Evolutionary conservation across 2,888 invertebrate genomes (phyloP).

Genomic region (Cephus spinipes): DNA sequence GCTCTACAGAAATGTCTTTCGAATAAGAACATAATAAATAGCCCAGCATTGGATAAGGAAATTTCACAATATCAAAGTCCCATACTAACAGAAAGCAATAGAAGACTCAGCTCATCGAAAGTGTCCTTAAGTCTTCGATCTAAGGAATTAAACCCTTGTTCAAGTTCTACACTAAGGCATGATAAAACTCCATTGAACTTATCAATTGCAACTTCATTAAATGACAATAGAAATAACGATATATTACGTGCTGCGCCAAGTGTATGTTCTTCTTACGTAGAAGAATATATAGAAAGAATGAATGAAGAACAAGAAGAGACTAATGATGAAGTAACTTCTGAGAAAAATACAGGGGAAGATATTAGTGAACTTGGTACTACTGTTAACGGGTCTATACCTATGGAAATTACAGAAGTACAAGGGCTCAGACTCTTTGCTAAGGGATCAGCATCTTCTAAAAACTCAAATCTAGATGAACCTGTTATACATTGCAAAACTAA

Average conservation of each 20-base stretch:
- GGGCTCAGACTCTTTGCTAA: not conserved
- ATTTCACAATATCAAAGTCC: slow-evolving; percentile 24
- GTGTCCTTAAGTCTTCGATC: not conserved
- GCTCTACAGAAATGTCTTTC: slow-evolving; percentile 1
- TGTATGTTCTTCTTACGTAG: slow-evolving; percentile 50
- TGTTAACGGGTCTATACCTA: not conserved
- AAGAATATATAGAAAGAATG: slow-evolving; percentile 19
- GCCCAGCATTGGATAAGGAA: slow-evolving; percentile 7
- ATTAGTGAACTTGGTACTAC: not conserved
- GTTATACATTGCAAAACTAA: not conserved
- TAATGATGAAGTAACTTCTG: not conserved
- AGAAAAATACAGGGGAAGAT: not conserved
- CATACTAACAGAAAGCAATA: slow-evolving; percentile 31
- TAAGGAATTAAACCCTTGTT: slow-evolving; percentile 3
- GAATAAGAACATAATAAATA: slow-evolving; percentile 6
- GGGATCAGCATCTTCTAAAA: no score
- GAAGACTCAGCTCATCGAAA: slow-evolving; percentile 9
- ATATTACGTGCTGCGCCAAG: slow-evolving; percentile 34
- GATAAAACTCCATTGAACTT: not conserved
- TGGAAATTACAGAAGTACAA: not conserved
- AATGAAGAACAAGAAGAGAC: not conserved
- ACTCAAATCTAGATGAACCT: not conserved
- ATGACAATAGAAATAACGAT: slow-evolving; percentile 1
- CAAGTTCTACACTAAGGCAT: slow-evolving; percentile 7
- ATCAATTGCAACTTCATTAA: not conserved